phyloP scores from a whole-genome alignment of 2,113 vertebrate species.

The Sylvia atricapilla region DNA sequence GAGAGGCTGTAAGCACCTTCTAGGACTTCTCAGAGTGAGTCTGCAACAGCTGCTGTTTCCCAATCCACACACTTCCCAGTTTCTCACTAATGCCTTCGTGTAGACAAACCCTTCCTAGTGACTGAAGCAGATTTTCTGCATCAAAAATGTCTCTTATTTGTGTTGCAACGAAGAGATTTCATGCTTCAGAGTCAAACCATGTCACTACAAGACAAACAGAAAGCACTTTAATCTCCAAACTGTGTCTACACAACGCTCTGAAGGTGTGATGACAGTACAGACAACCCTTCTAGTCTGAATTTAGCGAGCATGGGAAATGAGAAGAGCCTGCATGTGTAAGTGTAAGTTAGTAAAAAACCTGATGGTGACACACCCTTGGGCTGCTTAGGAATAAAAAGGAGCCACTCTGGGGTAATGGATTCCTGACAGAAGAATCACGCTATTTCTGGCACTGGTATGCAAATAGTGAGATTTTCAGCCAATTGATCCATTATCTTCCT shows the following conservation, averaged over 20 bases:
- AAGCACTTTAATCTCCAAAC: slow-evolving; percentile 29
- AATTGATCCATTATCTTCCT: background rate
- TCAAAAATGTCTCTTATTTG: slow-evolving; percentile 1
- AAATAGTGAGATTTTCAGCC: background rate
- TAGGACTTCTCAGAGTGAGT: background rate
- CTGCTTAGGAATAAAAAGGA: background rate
- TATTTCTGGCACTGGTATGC: background rate
- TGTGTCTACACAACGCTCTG: background rate
- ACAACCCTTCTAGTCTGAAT: background rate
- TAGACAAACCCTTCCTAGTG: background rate
- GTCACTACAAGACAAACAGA: slow-evolving; percentile 4
- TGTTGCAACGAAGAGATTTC: background rate
- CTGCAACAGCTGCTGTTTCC: background rate
- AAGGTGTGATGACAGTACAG: background rate
- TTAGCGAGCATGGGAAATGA: background rate
- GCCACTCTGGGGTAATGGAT: background rate
- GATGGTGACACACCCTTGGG: background rate
- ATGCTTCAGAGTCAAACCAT: background rate
- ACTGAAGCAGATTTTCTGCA: slow-evolving; percentile 14
- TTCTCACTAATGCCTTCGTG: accelerated
- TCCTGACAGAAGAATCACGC: background rate
- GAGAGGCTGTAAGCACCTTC: background rate
- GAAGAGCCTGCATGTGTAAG: background rate
- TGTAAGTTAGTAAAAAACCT: background rate
- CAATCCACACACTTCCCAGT: background rate